Evolutionary conservation across 2,888 invertebrate species (phyloP), one percentile per base, ranked within the genome.

Genomic region (Ptilodon capucinus): DNA sequence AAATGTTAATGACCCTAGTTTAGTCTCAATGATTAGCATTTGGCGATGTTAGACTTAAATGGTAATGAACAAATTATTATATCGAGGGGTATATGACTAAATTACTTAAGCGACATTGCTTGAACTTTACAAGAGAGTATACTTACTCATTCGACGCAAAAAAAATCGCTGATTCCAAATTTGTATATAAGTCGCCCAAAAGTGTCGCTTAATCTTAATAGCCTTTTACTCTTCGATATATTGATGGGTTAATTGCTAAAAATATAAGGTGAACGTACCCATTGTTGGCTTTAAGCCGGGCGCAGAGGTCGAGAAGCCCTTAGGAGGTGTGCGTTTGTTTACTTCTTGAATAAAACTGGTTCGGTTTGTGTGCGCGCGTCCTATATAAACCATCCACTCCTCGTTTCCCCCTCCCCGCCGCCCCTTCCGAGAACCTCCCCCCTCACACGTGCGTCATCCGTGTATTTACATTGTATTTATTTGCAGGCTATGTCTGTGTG

Each of bases 321-420:
- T 48, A 60, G 71, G 68, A 75, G 70, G 55, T 74, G 66, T 68
- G 69, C 68, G 57, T 82, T 79, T 84, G 82, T 84, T 84, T 86
- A 82, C 82, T 73, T 81, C 78, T 73, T 57, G 73, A 86, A 73
- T 59, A 63, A 76, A 86, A 90, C 90, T 91, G 88, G 79, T 79
- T 77, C 54, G 42, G 28, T 54, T 51, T 66, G 79, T 68, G 79
- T 76, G 50, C 63, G 76, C 72, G 76, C 82, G 79, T 64, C 54
- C 74, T 81, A 88, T 91, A 86, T 90, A 89, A 84, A 82, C 79
- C 71, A 57, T 67, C 56, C 60, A 67, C 64, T 60, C 58, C 59
- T 56, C 52, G 71, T 69, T 62, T 54, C 53, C 60, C 63, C 58
- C 14, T 18, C 40, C 60, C 57, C 57, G 52, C 59, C 35, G 57